phyloP scores from a whole-genome alignment of 2,888 invertebrate genomes.

The Lamproptera curius region DNA sequence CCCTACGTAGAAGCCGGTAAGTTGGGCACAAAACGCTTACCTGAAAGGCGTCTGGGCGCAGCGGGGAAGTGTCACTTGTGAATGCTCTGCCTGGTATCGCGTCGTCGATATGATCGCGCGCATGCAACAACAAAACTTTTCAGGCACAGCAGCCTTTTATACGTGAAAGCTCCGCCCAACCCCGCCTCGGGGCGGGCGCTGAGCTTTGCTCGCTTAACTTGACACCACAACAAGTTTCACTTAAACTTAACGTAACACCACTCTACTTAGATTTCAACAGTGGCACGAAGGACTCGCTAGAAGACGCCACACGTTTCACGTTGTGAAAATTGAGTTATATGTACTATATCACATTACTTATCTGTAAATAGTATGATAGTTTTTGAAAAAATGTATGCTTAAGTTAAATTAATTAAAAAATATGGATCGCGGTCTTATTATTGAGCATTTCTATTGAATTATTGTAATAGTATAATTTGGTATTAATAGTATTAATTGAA shows the following conservation, averaged over 20 bases:
- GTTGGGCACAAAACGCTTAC: slow-evolving; percentile 29
- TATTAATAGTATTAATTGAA: no score
- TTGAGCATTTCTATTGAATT: no score
- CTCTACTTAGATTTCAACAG: background rate
- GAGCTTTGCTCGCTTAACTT: slow-evolving; percentile 38
- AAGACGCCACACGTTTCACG: no score
- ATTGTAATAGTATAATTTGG: no score
- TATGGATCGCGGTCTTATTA: no score
- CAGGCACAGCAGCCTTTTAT: slow-evolving; percentile 65
- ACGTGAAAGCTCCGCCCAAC: slow-evolving; percentile 65
- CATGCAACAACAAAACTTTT: slow-evolving; percentile 67
- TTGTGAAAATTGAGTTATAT: no score
- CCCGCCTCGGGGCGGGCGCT: slow-evolving; percentile 44
- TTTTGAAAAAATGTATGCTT: no score
- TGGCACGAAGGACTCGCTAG: no score
- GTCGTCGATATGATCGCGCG: slow-evolving; percentile 57
- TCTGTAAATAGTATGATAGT: no score
- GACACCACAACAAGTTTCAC: slow-evolving; percentile 35
- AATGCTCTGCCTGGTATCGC: slow-evolving; percentile 40
- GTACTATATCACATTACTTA: no score
- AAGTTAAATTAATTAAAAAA: no score
- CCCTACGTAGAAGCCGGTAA: no score
- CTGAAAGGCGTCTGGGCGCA: slow-evolving; percentile 30
- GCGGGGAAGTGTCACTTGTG: slow-evolving; percentile 31
- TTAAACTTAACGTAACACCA: slow-evolving; percentile 25